Conservation (phyloP, 2,113 vertebrate genomes). For the Aspiorhynchus laticeps region DNA sequence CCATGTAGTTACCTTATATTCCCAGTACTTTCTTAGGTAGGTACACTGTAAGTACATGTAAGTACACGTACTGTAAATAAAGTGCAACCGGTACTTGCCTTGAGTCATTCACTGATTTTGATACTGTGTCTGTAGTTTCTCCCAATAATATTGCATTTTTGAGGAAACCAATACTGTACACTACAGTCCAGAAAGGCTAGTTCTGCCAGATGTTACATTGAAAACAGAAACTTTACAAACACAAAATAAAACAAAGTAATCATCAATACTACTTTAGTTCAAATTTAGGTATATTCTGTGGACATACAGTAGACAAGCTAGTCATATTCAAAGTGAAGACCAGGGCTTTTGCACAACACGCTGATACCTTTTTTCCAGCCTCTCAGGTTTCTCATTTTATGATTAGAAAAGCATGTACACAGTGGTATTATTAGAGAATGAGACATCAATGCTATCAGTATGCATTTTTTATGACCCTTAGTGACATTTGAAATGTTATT, state of each 20-base stretch:
- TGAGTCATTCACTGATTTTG: neutral
- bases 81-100: neutral
- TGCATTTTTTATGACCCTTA: neutral
- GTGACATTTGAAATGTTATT: neutral
- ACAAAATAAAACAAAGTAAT: neutral
- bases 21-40: no score
- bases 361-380: neutral
- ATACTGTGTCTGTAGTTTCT: no score
- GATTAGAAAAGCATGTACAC: conserved; percentile 25
- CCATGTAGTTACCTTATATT: no score
- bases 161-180: no score
- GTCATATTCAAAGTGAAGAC: neutral
- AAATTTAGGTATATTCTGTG: no score
- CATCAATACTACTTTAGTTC: no score
- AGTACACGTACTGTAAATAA: no score
- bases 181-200: no score
- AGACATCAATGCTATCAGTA: neutral
- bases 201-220: no score
- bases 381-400: conserved; percentile 10
- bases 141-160: no score
- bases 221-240: neutral
- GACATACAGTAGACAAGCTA: neutral
- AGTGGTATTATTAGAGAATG: no score
- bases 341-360: neutral
- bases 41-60: no score